Evolutionary conservation across 64 coral and sea anemone species (phyloP), one percentile per base, ranked within the genome.

Genomic region (Stylophora pistillata): DNA sequence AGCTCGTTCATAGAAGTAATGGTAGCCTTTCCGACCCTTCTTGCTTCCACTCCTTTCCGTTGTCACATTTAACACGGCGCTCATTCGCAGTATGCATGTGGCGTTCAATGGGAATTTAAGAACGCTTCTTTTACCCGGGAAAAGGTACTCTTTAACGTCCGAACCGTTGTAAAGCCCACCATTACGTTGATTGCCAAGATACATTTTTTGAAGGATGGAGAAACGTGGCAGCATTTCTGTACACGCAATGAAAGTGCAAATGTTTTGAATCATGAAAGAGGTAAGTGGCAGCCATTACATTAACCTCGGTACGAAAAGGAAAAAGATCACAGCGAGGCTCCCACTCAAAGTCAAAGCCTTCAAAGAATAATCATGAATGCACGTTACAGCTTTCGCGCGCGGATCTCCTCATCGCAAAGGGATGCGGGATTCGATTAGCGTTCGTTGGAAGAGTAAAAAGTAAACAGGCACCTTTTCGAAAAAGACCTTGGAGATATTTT

Each of bases 11-110:
- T 69, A 77, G 74, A 76, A 76, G 23, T 76, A 76, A 76, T 30
- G 69, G 23, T 29, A 85, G 53, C 18, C 30, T 28, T 30, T 71
- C 21, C 3, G 14, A 72, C 79, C 71, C 70, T 89, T 30, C 30
- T 57, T 17, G 15, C 62, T 37, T 37, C 31, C 61, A 10, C 21
- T n/a, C 54, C 59, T 73, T 14, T 34, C 28, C 27, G 30, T 81
- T 72, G 59, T 93, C 23, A 93, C 74, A 17, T 96, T 96, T 7
- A 96, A 54, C 74, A 89, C 93, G 20, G 84, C 86, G 56, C 91
- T 96, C 68, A 96, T 87, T 56, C 95, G 91, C 37, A 96, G 69
- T 30, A 91, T 68, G 29, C 95, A 96, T 0, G 91, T 90, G 60
- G 93, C 88, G 15, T 93, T 93, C 27, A 55, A 37, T 7, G 2